These are phyloP conservation scores for Venturia canescens DNA, from an alignment of 1,140 invertebrate genomes.

Conservation along the genomic window DNA sequence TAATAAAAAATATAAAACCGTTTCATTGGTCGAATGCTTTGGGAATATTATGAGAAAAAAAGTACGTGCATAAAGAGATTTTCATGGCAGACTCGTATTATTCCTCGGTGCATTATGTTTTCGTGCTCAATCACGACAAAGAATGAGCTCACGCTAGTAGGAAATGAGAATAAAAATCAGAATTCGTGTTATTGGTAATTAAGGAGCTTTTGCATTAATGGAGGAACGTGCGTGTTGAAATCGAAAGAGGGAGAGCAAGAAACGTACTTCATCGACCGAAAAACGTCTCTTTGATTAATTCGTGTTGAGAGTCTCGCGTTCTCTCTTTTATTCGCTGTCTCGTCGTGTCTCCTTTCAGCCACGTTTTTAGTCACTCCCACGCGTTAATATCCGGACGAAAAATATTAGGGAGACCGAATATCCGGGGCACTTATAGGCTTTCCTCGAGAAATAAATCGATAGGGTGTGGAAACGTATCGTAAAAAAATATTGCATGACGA, in stretches of 20 bases:
- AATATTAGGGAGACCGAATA: neutral
- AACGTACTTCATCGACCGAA: constrained; percentile 14
- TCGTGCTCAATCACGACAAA: constrained; percentile 23
- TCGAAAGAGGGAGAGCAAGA: neutral
- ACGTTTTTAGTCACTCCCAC: neutral
- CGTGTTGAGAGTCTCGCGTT: neutral
- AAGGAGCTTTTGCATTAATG: neutral
- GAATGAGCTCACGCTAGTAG: constrained; percentile 5
- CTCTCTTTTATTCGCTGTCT: neutral
- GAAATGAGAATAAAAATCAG: neutral
- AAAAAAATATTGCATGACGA: constrained; percentile 7
- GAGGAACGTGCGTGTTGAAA: neutral
- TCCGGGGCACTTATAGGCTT: neutral
- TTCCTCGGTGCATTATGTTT: constrained; percentile 4
- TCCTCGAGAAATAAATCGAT: constrained; percentile 13
- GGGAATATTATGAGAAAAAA: too few relatives aligned
- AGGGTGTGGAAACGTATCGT: constrained; percentile 4
- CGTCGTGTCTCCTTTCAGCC: constrained; percentile 3
- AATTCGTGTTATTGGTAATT: constrained; percentile 24
- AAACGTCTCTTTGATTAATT: constrained; percentile 1
- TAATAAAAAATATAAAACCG: too few relatives aligned
- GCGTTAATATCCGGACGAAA: constrained; percentile 1
- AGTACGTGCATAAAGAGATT: too few relatives aligned
- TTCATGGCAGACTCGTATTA: neutral
- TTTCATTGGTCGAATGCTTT: too few relatives aligned